Base-by-base conservation (phyloP, 2,797 vertebrate species). In the Anisognathus igniventris region DNA sequence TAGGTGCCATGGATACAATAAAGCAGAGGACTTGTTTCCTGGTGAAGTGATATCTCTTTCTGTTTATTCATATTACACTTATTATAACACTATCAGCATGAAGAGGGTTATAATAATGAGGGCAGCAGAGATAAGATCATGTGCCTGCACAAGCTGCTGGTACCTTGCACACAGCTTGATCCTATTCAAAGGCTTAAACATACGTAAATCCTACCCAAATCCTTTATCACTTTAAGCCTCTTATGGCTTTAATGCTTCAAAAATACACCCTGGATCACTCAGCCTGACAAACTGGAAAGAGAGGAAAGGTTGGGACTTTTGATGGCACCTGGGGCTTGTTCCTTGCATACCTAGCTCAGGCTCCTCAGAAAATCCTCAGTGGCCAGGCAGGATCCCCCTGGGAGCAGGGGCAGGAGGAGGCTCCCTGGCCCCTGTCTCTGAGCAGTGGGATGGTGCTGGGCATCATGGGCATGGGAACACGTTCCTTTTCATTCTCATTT, bases 221-320 rank as follows among this genome's bases (percentile, higher is more conserved):
- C 73, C 61, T 88, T 95, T 86, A 95, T 92, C 91, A 66, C 54
- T 95, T 91, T 86, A 96, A 95, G 73, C 79, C 10, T 91, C 91
- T 96, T 93, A 84, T 1, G 17, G 33, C 66, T 91, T 94, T 90
- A 83, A 86, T 61, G 39, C 58, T 91, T 92, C 13, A 88, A 75
- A 95, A 96, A 90, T 65, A 77, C 47, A 88, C 19, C 31, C 14
- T 78, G 39, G 47, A 51, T 79, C 88, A 72, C 47, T 72, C 76
- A 94, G n/a, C 42, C 75, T 77, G 72, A 54, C 35, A 91, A 88
- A 85, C 27, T 22, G 16, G 23, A 61, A 85, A 50, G 44, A 72
- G 42, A 58, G 37, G 20, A 80, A 47, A 1, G 4, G 7, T 28
- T 76, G 65, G 33, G 28, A 18, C 37, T 82, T 86, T 9, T 68